A percentile compares a stretch with the other conserved stretches of the same genome.
phyloP scores from a whole-genome alignment of 2,113 vertebrate species.

The Pimephales promelas region DNA sequence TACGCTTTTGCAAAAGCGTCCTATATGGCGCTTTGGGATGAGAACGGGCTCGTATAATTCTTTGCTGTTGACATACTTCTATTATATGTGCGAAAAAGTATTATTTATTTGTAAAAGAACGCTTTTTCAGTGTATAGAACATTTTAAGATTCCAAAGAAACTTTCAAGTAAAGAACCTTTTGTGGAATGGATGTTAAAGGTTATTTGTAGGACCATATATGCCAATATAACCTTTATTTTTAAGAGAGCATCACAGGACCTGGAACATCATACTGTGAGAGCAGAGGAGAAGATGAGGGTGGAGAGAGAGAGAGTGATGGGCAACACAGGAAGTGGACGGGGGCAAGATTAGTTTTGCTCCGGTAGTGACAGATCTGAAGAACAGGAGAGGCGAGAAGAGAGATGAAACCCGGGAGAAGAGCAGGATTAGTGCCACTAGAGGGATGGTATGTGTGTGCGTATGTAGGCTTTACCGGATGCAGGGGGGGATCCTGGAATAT shows the following conservation, averaged over 20 bases:
- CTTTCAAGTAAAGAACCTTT: no score
- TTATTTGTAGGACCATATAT: no score
- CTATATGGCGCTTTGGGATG: no score
- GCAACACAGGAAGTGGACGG: conserved; percentile 9
- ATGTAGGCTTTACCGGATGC: conserved; percentile 52
- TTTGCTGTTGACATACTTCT: no score
- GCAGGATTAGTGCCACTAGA: conserved; percentile 78
- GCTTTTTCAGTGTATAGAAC: no score
- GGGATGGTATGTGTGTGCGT: conserved; percentile 53
- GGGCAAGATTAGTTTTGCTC: conserved; percentile 76
- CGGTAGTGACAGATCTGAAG: conserved; percentile 76
- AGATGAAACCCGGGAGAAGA: conserved; percentile 69
- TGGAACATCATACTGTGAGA: conserved; percentile 48
- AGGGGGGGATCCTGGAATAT: conserved; percentile 55
- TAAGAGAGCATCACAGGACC: not conserved
- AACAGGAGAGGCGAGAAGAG: conserved; percentile 68
- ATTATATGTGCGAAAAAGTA: no score
- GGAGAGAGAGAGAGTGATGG: conserved; percentile 25
- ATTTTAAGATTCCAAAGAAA: no score
- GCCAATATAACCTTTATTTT: no score
- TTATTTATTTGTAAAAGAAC: no score
- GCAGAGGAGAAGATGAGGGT: conserved; percentile 47
- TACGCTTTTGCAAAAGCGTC: no score
- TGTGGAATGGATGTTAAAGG: no score
- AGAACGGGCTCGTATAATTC: no score